These are phyloP conservation scores for Holocentrus rufus DNA, from an alignment of 2,797 vertebrate genomes.

Conservation along the genomic window DNA sequence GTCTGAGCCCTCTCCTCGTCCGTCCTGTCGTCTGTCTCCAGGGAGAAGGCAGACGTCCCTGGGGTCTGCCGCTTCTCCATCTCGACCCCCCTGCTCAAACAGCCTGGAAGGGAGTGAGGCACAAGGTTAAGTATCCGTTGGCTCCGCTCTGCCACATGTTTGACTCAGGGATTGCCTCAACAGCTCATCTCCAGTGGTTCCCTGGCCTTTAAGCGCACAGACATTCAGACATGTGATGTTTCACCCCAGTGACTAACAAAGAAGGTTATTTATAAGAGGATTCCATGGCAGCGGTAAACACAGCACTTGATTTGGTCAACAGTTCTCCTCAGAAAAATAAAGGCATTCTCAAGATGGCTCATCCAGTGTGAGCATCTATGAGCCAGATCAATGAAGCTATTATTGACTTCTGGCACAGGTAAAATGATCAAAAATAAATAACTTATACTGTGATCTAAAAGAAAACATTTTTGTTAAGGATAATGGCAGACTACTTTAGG, in stretches of 20 bases:
- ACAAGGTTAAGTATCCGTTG: too few species aligned
- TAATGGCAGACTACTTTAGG: background rate
- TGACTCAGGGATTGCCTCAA: background rate
- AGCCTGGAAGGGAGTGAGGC: background rate
- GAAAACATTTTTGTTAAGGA: background rate
- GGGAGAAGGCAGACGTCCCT: slow-evolving; percentile 71
- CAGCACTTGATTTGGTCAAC: background rate
- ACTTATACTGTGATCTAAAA: background rate
- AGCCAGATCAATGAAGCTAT: background rate
- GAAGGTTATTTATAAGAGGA: slow-evolving; percentile 65
- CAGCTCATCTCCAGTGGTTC: background rate
- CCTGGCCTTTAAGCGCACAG: background rate
- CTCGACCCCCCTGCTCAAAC: slow-evolving; percentile 19
- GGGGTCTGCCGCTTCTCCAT: slow-evolving; percentile 84
- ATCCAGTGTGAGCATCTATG: background rate
- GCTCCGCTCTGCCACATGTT: too few species aligned
- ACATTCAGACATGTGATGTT: slow-evolving; percentile 75
- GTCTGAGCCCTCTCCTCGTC: slow-evolving; percentile 76
- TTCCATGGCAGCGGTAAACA: slow-evolving; percentile 41
- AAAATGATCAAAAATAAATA: background rate
- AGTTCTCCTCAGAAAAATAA: slow-evolving; percentile 17
- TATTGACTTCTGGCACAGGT: background rate
- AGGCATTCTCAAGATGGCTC: background rate
- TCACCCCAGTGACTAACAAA: slow-evolving; percentile 65
- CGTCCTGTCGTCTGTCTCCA: slow-evolving; percentile 82